Conservation (phyloP, 1,140 invertebrate species). For the Bombus affinis region DNA sequence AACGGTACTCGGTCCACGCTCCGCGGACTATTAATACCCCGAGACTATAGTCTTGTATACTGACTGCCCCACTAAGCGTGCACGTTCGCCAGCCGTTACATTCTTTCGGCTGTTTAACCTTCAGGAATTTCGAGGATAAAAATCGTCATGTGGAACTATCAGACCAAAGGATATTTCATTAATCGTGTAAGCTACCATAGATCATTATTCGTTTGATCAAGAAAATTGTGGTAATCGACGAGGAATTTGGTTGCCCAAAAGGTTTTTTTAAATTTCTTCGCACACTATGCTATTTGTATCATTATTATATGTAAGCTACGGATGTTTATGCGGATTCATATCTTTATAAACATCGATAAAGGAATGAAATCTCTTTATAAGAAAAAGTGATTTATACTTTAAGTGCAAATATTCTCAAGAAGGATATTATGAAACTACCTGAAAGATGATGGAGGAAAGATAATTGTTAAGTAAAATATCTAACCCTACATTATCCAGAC, state of each 20-base stretch:
- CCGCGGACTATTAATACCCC: constrained; percentile 52
- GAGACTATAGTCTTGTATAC: constrained; percentile 18
- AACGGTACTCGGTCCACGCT: constrained; percentile 77
- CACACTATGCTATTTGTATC: too few species aligned
- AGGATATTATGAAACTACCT: too few species aligned
- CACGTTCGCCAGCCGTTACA: constrained; percentile 29
- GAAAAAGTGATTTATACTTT: too few species aligned
- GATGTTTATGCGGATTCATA: too few species aligned
- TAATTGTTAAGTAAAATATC: neutral
- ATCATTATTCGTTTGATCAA: neutral
- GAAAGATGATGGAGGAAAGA: too few species aligned
- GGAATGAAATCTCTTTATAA: too few species aligned
- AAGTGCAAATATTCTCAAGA: too few species aligned
- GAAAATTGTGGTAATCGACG: neutral
- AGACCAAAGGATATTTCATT: neutral
- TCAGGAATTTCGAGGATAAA: constrained; percentile 41
- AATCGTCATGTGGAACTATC: neutral
- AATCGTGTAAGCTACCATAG: too few species aligned
- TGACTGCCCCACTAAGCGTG: constrained; percentile 40
- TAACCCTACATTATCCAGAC: neutral
- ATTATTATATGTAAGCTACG: too few species aligned
- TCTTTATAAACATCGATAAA: neutral
- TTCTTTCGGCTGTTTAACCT: constrained; percentile 36
- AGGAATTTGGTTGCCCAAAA: neutral
- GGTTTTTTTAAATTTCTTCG: neutral